Conservation (phyloP, 2,888 invertebrate genomes). For the Choreutis nemorana region DNA sequence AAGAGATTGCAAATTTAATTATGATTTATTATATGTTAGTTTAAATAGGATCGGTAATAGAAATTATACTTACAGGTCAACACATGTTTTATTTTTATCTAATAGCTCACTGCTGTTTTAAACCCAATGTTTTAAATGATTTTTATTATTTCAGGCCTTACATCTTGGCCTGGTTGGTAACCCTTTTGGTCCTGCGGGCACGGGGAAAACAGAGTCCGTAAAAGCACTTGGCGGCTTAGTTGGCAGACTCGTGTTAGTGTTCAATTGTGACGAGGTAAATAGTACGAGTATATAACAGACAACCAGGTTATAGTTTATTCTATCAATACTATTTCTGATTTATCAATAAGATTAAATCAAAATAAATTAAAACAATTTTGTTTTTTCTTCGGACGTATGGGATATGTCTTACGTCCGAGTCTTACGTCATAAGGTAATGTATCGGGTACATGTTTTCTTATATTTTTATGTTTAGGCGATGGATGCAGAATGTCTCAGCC, state of each 20-base stretch:
- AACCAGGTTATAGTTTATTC: not conserved
- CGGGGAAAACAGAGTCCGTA: constrained; percentile 98
- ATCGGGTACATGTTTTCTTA: not conserved
- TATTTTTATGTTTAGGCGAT: constrained; percentile 83
- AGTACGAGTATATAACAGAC: too few species aligned
- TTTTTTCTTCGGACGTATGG: too few species aligned
- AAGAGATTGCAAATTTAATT: not conserved
- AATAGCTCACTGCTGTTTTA: too few species aligned
- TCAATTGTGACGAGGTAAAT: constrained; percentile 93
- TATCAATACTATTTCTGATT: not conserved
- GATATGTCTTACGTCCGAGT: not conserved
- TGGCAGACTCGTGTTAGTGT: constrained; percentile 93
- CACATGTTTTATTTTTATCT: constrained; percentile 2
- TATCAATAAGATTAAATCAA: not conserved
- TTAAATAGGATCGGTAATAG: too few species aligned
- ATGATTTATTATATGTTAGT: too few species aligned
- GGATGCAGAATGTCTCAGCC: constrained; percentile 93
- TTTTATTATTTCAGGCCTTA: constrained; percentile 74
- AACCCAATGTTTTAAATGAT: not conserved
- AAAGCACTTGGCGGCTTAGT: constrained; percentile 92
- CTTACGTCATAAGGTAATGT: not conserved
- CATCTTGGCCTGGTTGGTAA: constrained; percentile 97
- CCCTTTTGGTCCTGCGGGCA: constrained; percentile 98
- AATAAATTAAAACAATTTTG: too few species aligned
- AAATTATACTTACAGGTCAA: too few species aligned